Evolutionary conservation across 2,888 invertebrate species (phyloP).

Genomic region (Aporophyla nigra): DNA sequence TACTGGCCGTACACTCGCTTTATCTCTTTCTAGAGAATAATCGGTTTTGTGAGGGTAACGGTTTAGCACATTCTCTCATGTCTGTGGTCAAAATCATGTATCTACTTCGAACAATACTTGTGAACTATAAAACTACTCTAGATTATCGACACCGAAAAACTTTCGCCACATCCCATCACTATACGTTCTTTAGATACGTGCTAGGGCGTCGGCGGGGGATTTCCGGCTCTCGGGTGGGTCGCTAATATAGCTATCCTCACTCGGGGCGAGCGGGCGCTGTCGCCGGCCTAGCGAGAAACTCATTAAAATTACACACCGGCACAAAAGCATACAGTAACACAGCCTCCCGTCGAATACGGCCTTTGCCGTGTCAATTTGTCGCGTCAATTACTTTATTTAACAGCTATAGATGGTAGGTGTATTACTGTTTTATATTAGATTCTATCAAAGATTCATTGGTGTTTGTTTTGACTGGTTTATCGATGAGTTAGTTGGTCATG

Average conservation of each 20-base stretch:
- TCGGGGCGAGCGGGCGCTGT: constrained; percentile 75
- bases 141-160: constrained; percentile 50
- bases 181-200: constrained; percentile 77
- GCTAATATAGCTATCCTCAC: constrained; percentile 85
- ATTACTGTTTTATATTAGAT: constrained; percentile 13
- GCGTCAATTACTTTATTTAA: constrained; percentile 63
- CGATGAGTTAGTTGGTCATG: not conserved
- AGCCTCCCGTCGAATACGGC: constrained; percentile 49
- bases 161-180: constrained; percentile 66
- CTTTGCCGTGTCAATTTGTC: constrained; percentile 67
- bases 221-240: constrained; percentile 80
- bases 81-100: not conserved
- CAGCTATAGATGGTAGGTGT: constrained; percentile 3
- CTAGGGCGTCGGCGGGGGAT: constrained; percentile 76
- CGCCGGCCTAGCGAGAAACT: constrained; percentile 85
- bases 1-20: not conserved
- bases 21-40: not conserved
- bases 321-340: constrained; percentile 75
- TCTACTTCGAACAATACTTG: not conserved
- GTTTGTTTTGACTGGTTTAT: not conserved
- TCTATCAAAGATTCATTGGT: constrained; percentile 7
- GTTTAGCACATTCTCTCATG: not conserved
- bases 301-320: constrained; percentile 88
- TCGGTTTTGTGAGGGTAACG: not conserved
- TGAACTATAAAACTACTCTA: not conserved